A percentile compares a stretch with the other conserved stretches of the same genome.
These are phyloP conservation scores for Okapia johnstoni DNA, from an alignment of 2,113 vertebrate genomes.

Conservation along the genomic window DNA sequence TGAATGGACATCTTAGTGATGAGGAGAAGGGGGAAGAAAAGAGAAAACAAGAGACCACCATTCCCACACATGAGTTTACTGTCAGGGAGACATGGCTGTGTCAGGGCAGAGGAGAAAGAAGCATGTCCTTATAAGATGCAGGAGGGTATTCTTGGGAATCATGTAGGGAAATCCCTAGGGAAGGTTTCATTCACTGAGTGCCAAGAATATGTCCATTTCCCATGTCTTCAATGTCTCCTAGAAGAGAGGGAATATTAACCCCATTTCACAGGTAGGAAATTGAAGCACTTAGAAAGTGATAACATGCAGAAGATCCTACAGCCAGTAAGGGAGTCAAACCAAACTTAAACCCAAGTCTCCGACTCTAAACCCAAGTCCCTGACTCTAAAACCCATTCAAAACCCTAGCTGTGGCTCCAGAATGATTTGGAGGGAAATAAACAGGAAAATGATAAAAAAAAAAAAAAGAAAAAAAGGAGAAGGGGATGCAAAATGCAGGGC, in stretches of 20 bases:
- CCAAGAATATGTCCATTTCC: not conserved
- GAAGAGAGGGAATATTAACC: too few species aligned
- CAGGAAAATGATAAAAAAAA: not conserved
- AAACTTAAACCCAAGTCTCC: not conserved
- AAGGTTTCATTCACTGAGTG: rapidly evolving
- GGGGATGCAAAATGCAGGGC: not conserved
- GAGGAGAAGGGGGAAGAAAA: not conserved
- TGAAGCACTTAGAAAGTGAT: not conserved
- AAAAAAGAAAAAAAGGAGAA: not conserved
- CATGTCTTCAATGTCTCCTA: not conserved
- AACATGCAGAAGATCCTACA: rapidly evolving
- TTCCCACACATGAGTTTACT: rapidly evolving
- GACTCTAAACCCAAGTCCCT: not conserved
- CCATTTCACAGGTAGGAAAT: not conserved
- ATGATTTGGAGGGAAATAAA: not conserved
- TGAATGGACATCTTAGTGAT: not conserved
- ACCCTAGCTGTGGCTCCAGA: too few species aligned
- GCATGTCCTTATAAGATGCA: rapidly evolving
- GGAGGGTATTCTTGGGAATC: rapidly evolving
- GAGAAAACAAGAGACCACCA: too few species aligned
- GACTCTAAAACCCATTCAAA: not conserved
- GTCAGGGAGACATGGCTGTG: not conserved
- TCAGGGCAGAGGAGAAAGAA: not conserved
- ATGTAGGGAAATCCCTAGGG: rapidly evolving
- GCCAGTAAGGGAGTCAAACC: rapidly evolving